Percentiles rank a stretch among this genome's conserved stretches.
phyloP scores from a whole-genome alignment of 1,140 invertebrate species.

The Zaprionus inermis region DNA sequence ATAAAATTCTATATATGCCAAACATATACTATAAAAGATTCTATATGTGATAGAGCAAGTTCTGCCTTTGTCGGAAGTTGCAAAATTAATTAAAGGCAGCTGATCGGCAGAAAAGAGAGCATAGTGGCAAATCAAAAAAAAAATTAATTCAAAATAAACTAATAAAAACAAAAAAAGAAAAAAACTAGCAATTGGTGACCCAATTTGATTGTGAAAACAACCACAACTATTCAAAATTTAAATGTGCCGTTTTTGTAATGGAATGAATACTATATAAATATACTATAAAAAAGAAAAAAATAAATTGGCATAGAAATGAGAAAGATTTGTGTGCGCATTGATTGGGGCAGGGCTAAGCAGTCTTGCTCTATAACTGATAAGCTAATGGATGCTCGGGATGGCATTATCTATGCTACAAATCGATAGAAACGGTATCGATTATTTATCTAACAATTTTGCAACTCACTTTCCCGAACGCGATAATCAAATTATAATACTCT shows the following conservation, averaged over 20 bases:
- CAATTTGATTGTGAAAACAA: conserved; percentile 62
- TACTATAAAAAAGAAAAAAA: neutral
- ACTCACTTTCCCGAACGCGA: too few relatives aligned
- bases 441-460: neutral
- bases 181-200: conserved; percentile 62
- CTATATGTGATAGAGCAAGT: conserved; percentile 11
- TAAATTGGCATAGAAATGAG: conserved; percentile 3
- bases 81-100: conserved; percentile 59
- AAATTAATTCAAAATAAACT: conserved; percentile 72
- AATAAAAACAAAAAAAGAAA: conserved; percentile 30
- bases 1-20: conserved; percentile 22
- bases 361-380: neutral
- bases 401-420: neutral
- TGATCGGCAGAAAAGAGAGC: conserved; percentile 31
- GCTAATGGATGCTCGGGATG: neutral
- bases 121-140: conserved; percentile 36
- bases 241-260: conserved; percentile 45
- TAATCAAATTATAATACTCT: neutral
- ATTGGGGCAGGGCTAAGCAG: neutral
- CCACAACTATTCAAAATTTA: conserved; percentile 58
- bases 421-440: neutral
- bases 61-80: conserved; percentile 56
- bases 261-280: conserved; percentile 2
- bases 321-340: neutral
- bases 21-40: neutral